Base-by-base conservation (phyloP, 1,140 invertebrate species). In the Polypedilum vanderplanki region DNA sequence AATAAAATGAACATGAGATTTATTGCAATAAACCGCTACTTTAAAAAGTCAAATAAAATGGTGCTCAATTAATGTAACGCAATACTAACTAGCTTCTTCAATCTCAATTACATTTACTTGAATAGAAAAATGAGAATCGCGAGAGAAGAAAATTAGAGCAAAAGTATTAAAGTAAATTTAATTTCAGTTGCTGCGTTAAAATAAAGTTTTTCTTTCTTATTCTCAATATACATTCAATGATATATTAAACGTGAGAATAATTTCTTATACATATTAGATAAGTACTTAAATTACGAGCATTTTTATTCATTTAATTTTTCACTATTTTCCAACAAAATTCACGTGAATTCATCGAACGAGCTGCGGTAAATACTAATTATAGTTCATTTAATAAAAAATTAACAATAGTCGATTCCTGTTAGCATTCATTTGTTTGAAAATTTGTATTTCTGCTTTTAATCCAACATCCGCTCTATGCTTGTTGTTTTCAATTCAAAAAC, bases 391-490 rank as follows among this genome's bases (percentile, higher is more conserved):
- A 70, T 20, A 9, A 70, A 18, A 57, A 70, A 70, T 70, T 70
- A 70, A 70, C 65, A 70, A 70, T 70, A 70, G 65, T 18, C 18
- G 18, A 70, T 70, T 70, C 65, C 65, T 70, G 15, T 70, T 70
- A 70, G 7, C 65, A 22, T 70, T 70, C 15, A 46, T 46, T 46
- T 46, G 8, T 46, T 46, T 46, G 41, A 46, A 46, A 46, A 46
- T 46, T 46, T 46, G 15, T 46, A 12, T 46, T 46, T 46, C 41
- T 46, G 12, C 46, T 57, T 57, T 57, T 57, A 57, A 57, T 57
- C n/a, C n/a, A 57, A 57, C 46, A 57, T 57, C 46, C 46, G 46
- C 46, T 57, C 46, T 57, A 57, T 57, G 46, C 46, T 57, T 57
- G 46, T 57, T 57, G 46, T 57, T 57, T 57, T 15, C 24, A 33